Percentiles rank a stretch among this genome's conserved stretches.
These are phyloP conservation scores for Gymnocypris eckloni DNA, from an alignment of 2,797 vertebrate species.

Conservation along the genomic window DNA sequence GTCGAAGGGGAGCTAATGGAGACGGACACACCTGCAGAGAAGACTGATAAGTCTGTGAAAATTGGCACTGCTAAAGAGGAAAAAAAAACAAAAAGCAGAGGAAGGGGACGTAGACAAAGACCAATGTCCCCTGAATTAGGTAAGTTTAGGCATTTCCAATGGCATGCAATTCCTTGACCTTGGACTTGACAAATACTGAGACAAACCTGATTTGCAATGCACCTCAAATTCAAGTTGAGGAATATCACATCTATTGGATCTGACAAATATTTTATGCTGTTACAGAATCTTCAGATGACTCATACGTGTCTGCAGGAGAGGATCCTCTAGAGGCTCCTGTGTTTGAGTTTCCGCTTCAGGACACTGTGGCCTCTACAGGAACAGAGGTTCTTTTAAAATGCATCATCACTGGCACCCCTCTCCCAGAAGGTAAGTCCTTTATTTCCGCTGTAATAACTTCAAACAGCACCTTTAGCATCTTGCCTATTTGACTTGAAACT, in stretches of 20 bases:
- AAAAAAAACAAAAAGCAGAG: slow-evolving; percentile 80
- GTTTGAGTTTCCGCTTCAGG: slow-evolving; percentile 92
- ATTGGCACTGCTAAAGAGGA: slow-evolving; percentile 64
- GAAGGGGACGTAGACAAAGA: slow-evolving; percentile 85
- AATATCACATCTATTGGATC: slow-evolving; percentile 21
- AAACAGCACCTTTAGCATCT: not conserved
- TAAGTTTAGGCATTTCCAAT: slow-evolving; percentile 61
- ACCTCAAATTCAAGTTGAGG: not conserved
- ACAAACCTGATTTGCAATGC: not conserved
- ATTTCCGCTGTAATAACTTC: not conserved
- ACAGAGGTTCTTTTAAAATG: slow-evolving; percentile 89
- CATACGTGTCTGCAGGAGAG: slow-evolving; percentile 95
- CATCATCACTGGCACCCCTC: slow-evolving; percentile 89
- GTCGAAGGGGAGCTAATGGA: slow-evolving; percentile 79
- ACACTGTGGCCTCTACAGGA: slow-evolving; percentile 81
- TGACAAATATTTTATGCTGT: slow-evolving; percentile 48
- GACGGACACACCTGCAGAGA: slow-evolving; percentile 56
- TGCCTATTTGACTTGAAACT: not conserved
- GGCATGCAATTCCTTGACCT: not conserved
- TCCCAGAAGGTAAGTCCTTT: slow-evolving; percentile 85
- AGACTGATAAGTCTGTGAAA: slow-evolving; percentile 63
- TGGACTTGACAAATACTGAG: not conserved
- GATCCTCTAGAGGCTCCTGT: slow-evolving; percentile 92
- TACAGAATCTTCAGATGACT: slow-evolving; percentile 96
- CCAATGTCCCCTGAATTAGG: slow-evolving; percentile 93